A percentile compares a stretch with the other conserved stretches of the same genome.
Evolutionary conservation across 1,140 invertebrate genomes (phyloP).

Genomic region (Artemia franciscana): DNA sequence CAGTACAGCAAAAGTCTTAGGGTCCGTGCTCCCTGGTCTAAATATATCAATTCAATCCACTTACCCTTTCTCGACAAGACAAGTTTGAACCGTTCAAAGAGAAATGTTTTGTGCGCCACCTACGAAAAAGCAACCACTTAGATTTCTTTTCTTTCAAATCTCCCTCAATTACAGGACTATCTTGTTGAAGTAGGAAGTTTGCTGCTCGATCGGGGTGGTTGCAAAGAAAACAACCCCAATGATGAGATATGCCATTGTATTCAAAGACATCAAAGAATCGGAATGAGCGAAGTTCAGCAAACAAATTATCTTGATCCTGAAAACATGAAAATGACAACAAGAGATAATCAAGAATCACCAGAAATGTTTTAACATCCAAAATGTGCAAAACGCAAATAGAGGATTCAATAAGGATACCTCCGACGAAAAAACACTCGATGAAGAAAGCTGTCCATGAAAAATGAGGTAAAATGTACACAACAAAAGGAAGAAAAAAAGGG

Average conservation of each 20-base stretch:
- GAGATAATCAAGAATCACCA: too few species aligned
- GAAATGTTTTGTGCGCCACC: constrained; percentile 80
- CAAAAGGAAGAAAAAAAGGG: too few species aligned
- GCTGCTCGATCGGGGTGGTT: constrained; percentile 67
- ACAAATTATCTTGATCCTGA: constrained; percentile 55
- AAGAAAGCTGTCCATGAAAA: too few species aligned
- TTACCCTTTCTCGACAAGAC: constrained; percentile 60
- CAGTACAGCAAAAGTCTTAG: too few species aligned
- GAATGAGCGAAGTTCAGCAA: constrained; percentile 59
- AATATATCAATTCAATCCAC: too few species aligned
- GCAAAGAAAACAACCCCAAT: constrained; percentile 72
- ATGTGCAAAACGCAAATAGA: too few species aligned
- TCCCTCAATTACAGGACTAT: constrained; percentile 52
- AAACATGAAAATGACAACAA: constrained; percentile 9
- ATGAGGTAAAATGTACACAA: too few species aligned
- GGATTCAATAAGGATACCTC: too few species aligned
- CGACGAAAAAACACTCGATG: too few species aligned
- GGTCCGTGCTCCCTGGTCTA: too few species aligned
- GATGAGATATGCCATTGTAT: constrained; percentile 31
- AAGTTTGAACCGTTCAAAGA: constrained; percentile 73
- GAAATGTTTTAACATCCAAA: too few species aligned
- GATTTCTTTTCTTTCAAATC: constrained; percentile 87
- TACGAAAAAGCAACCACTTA: constrained; percentile 62
- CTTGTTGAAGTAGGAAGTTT: constrained; percentile 42
- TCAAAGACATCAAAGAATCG: constrained; percentile 84